Percentiles rank a stretch among this genome's conserved stretches.
These are phyloP conservation scores for Mus caroli DNA, from an alignment of 2,797 vertebrate genomes.

Conservation along the genomic window DNA sequence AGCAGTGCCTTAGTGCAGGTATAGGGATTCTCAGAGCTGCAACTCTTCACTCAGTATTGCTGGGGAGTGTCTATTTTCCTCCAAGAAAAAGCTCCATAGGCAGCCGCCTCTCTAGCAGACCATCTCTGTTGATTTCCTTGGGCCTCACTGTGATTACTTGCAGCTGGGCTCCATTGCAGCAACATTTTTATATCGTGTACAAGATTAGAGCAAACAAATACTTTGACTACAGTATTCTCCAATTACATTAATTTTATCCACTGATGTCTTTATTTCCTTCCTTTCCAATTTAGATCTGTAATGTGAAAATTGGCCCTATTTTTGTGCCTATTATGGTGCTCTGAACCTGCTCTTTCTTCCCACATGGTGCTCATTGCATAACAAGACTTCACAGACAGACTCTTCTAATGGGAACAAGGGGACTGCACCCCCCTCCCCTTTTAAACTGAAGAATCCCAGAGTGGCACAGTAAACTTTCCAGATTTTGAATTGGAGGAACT, in stretches of 20 bases:
- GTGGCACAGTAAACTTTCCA: background rate
- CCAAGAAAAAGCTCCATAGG: constrained; percentile 66
- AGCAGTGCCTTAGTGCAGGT: background rate
- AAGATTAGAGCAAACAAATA: constrained; percentile 96
- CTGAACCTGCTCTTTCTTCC: constrained; percentile 84
- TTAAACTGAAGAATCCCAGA: constrained; percentile 17
- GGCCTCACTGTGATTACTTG: constrained; percentile 93
- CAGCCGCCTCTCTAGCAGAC: constrained; percentile 78
- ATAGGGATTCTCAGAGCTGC: background rate
- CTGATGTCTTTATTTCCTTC: constrained; percentile 95
- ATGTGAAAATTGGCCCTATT: constrained; percentile 94
- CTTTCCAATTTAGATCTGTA: constrained; percentile 94
- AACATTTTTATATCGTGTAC: constrained; percentile 94
- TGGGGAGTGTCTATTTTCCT: constrained; percentile 70
- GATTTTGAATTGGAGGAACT: background rate
- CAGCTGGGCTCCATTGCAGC: constrained; percentile 93
- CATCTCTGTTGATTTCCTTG: constrained; percentile 82
- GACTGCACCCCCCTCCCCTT: constrained; percentile 10
- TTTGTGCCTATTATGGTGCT: constrained; percentile 84
- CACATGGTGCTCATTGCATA: constrained; percentile 80
- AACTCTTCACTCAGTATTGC: constrained; percentile 19
- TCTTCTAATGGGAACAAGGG: constrained; percentile 53
- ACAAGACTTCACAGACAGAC: constrained; percentile 82
- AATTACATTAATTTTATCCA: constrained; percentile 96
- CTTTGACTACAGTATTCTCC: constrained; percentile 92